These are phyloP conservation scores for Trypoxylus dichotomus DNA, from an alignment of 1,140 invertebrate species.

Conservation along the genomic window DNA sequence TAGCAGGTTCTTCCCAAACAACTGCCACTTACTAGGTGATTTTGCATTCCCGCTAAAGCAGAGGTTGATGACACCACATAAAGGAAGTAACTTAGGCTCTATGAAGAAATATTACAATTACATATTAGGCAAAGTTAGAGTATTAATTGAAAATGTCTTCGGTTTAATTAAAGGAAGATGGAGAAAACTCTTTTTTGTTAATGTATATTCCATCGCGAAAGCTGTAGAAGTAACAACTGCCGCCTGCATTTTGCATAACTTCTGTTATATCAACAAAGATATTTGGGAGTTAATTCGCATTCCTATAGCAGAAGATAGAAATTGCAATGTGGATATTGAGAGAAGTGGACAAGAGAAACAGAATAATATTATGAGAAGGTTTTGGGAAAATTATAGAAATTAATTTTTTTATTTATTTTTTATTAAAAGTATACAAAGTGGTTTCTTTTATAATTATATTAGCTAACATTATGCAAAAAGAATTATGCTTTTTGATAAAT, in stretches of 20 bases:
- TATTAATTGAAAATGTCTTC: neutral
- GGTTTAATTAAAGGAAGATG: neutral
- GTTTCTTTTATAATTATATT: no score
- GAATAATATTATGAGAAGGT: no score
- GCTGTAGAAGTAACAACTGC: neutral
- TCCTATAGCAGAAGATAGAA: no score
- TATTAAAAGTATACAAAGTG: neutral
- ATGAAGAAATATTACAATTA: neutral
- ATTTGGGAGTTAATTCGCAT: neutral
- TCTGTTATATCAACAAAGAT: neutral
- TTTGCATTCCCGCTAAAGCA: neutral
- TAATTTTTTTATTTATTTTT: neutral
- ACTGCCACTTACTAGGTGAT: neutral
- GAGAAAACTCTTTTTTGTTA: neutral
- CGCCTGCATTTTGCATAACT: neutral
- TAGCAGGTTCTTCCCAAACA: neutral
- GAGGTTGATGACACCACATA: neutral
- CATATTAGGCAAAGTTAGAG: neutral
- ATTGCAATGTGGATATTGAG: no score
- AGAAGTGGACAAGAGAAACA: no score
- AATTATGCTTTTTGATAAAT: no score
- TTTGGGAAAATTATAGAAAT: no score
- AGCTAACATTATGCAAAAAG: no score
- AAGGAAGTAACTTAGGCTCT: neutral
- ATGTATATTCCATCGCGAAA: neutral